Evolutionary conservation across 2,888 invertebrate genomes (phyloP), one percentile per base, ranked within the genome.

Genomic region (Alitta virens): DNA sequence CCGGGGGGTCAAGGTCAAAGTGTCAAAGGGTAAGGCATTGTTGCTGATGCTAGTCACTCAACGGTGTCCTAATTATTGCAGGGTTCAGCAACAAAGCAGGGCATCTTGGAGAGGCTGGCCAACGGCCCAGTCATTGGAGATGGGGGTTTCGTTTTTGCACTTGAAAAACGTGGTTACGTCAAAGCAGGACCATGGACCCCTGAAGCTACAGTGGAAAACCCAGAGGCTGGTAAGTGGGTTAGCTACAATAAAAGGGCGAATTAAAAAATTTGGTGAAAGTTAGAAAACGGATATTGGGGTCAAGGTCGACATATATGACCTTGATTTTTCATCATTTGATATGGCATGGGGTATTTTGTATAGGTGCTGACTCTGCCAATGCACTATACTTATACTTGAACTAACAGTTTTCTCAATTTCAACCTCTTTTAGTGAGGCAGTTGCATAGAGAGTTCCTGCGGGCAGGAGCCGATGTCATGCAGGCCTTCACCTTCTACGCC

Each of bases 101-200:
- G 73, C 46, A 71, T 79, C n/a, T 59, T 77, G 25, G 72, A 82
- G 64, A 71, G 83, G 9, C 66, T 83, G 65, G 74, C 74, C 27
- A 79, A 77, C 40, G 81, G 81, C 1, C 75, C 68, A 42, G 67
- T 81, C 2, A 79, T 82, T 16, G 82, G 82, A 3, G 83, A 83
- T 68, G 83, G 83, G 14, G 83, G 83, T 0, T 83, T 82, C 66
- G 80, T 83, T 27, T 83, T 83, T 64, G 81, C 80, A 18, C 68
- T 83, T 56, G 83, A 83, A 69, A 83, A 83, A 66, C 67, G 83
- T 38, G 83, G 83, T 12, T 83, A 83, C 62, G 81, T 83, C 18
- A 81, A 82, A 68, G 83, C 83, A 3, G 83, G 83, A n/a, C 81
- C 83, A n/a, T 83, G 82, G 82, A 83, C 83, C 1, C 83, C 83